These are phyloP conservation scores for Hoplodrina ambigua DNA, from an alignment of 2,888 invertebrate species.

Conservation along the genomic window DNA sequence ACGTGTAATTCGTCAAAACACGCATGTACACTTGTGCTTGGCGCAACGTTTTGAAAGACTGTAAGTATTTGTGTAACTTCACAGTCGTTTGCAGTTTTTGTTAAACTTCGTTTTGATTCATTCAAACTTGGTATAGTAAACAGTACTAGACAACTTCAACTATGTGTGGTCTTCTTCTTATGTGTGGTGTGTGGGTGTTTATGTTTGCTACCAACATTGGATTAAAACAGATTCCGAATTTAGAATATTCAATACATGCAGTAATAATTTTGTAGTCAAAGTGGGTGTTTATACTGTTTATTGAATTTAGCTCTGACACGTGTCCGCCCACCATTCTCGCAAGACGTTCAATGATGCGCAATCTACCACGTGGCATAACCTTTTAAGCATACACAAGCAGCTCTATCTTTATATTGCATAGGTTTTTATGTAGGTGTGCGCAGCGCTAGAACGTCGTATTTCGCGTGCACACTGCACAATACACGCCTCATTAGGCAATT, in stretches of 20 bases:
- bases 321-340: constrained; percentile 45
- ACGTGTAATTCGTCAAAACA: constrained; percentile 87
- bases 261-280: not conserved
- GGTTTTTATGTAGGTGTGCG: not conserved
- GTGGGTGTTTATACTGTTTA: constrained; percentile 20
- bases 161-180: not conserved
- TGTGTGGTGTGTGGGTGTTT: not conserved
- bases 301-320: constrained; percentile 35
- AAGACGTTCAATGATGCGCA: constrained; percentile 40
- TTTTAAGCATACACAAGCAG: constrained; percentile 15
- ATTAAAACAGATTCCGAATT: constrained; percentile 8
- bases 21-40: constrained; percentile 68
- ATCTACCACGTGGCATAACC: constrained; percentile 25
- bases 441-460: constrained; percentile 3
- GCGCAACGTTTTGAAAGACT: constrained; percentile 38
- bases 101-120: constrained; percentile 31
- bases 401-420: constrained; percentile 12
- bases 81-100: constrained; percentile 32
- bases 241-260: not conserved
- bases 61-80: constrained; percentile 43
- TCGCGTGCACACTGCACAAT: constrained; percentile 31
- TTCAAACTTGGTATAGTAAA: not conserved
- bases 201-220: not conserved
- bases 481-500: constrained; percentile 35
- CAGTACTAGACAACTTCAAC: not conserved